phyloP scores from a whole-genome alignment of 1,140 invertebrate genomes.

The Gerris buenoi region DNA sequence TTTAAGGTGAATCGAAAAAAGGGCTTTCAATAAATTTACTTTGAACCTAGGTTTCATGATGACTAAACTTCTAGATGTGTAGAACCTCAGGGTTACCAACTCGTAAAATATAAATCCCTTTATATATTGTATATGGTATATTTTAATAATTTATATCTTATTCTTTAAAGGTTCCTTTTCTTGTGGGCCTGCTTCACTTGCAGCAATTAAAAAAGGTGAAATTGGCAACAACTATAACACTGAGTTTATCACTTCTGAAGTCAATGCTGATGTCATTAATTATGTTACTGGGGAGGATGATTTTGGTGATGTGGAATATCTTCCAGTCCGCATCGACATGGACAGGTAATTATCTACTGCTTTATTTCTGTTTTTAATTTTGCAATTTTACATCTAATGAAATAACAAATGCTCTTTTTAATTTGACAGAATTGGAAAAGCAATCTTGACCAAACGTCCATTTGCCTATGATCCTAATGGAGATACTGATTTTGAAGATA shows the following conservation, averaged over 20 bases:
- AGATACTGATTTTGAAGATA: background rate
- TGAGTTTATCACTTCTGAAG: conserved; percentile 57
- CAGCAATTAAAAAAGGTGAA: conserved; percentile 54
- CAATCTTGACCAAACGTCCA: background rate
- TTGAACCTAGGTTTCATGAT: too few species aligned
- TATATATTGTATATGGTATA: too few species aligned
- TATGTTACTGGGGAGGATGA: conserved; percentile 37
- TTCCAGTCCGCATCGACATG: background rate
- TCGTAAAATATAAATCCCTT: too few species aligned
- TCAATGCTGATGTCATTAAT: conserved; percentile 63
- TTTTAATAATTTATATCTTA: too few species aligned
- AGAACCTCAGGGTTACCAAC: too few species aligned
- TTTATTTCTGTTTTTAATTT: too few species aligned
- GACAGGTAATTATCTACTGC: background rate
- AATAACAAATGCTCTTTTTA: too few species aligned
- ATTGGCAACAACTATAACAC: conserved; percentile 56
- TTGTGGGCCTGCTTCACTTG: conserved; percentile 50
- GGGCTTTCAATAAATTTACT: too few species aligned
- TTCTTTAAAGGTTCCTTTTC: conserved; percentile 36
- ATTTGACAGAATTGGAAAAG: background rate
- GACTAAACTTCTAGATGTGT: too few species aligned
- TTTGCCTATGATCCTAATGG: background rate
- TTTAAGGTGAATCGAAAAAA: too few species aligned
- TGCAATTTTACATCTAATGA: too few species aligned
- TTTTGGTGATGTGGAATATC: background rate